phyloP scores from a whole-genome alignment of 2,888 invertebrate species.

The Geotrupes spiniger region DNA sequence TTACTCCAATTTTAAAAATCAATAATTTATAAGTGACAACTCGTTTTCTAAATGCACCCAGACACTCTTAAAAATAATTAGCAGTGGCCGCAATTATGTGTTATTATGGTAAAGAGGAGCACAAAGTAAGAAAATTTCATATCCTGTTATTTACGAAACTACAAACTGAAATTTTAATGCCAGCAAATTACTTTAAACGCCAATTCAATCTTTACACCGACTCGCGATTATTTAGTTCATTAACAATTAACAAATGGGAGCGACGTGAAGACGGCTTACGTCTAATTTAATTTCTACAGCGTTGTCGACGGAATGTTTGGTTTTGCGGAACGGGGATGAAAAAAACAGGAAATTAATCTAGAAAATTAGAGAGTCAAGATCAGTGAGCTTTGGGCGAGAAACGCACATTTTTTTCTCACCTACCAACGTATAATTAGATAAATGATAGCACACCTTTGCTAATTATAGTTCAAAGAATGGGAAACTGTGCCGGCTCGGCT shows the following conservation, averaged over 20 bases:
- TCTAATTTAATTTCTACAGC: conserved; percentile 27
- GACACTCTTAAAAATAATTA: conserved; percentile 8
- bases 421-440: conserved; percentile 33
- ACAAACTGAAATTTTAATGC: too few relatives aligned
- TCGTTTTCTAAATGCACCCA: not conserved
- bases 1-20: not conserved
- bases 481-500: conserved; percentile 12
- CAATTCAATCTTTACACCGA: too few relatives aligned
- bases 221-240: too few relatives aligned
- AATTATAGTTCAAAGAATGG: conserved; percentile 34
- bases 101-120: conserved; percentile 6
- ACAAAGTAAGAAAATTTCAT: too few relatives aligned
- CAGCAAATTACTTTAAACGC: not conserved
- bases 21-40: conserved; percentile 7
- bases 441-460: conserved; percentile 38
- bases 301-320: conserved; percentile 7
- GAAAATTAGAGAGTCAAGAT: conserved; percentile 17
- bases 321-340: too few relatives aligned
- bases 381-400: conserved; percentile 15
- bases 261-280: too few relatives aligned
- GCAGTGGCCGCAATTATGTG: conserved; percentile 6
- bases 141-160: too few relatives aligned
- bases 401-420: conserved; percentile 21
- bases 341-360: conserved; percentile 19
- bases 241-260: too few relatives aligned